Percentiles rank a stretch among this genome's conserved stretches.
These are phyloP conservation scores for Axinella damicornis DNA, from an alignment of 37 sponge, comb jelly and placozoan species.

Conservation along the genomic window DNA sequence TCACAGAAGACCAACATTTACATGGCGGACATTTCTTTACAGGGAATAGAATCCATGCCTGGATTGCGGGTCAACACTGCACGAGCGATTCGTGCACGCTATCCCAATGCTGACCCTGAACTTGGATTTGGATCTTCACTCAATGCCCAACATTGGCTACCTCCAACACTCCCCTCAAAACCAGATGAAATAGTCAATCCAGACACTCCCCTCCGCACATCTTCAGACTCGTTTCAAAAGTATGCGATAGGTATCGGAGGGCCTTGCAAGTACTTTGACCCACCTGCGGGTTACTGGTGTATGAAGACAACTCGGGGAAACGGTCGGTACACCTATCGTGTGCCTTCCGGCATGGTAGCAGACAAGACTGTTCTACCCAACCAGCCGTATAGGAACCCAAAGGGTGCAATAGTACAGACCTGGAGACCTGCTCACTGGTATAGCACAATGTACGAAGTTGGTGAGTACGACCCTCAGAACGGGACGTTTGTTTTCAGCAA, in stretches of 20 bases:
- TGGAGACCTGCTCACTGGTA: constrained; percentile 48
- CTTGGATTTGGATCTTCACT: constrained; percentile 37
- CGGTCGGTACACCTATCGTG: constrained; percentile 2
- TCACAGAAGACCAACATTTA: constrained; percentile 29
- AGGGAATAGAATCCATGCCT: not conserved
- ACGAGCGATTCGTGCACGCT: constrained; percentile 57
- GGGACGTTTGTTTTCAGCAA: constrained; percentile 35
- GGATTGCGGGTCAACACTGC: constrained; percentile 33
- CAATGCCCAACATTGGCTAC: constrained; percentile 28
- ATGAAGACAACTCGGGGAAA: constrained; percentile 11
- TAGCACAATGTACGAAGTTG: constrained; percentile 48
- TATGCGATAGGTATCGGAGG: constrained; percentile 56
- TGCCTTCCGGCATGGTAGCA: constrained; percentile 38
- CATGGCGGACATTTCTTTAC: constrained; percentile 21
- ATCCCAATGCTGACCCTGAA: constrained; percentile 60
- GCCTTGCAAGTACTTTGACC: constrained; percentile 33
- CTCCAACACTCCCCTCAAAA: constrained; percentile 8
- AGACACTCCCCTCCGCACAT: constrained; percentile 4
- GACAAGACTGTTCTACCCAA: constrained; percentile 46
- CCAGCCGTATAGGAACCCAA: constrained; percentile 36
- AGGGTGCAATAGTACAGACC: constrained; percentile 28
- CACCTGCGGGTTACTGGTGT: constrained; percentile 64
- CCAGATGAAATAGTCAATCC: constrained; percentile 13
- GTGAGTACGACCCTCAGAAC: constrained; percentile 3
- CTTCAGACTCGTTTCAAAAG: constrained; percentile 17